Percentiles rank a stretch among this genome's conserved stretches.
Evolutionary conservation across 2,113 vertebrate genomes (phyloP).

Genomic region (Cervus canadensis): DNA sequence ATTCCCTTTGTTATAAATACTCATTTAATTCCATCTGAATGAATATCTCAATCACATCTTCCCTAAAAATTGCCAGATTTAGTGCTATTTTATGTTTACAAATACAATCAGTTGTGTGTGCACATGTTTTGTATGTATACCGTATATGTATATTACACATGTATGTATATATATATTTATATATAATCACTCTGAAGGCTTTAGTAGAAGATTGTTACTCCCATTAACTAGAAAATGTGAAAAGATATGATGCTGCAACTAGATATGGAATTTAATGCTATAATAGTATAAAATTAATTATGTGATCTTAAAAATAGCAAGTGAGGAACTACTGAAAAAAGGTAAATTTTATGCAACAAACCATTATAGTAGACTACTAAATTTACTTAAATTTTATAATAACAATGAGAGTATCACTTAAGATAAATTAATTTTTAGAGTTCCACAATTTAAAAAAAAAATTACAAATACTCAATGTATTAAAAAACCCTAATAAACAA

Average conservation of each 20-base stretch:
- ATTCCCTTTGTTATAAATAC: neutral
- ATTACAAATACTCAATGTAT: neutral
- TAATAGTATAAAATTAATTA: neutral
- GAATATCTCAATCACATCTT: neutral
- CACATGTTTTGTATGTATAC: neutral
- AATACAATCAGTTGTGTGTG: neutral
- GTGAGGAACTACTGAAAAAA: neutral
- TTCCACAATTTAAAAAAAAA: neutral
- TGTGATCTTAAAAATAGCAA: neutral
- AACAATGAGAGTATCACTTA: neutral
- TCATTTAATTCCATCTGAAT: neutral
- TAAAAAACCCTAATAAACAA: neutral
- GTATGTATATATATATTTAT: neutral
- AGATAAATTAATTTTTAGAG: neutral
- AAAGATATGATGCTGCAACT: neutral
- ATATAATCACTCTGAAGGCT: neutral
- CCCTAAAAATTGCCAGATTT: neutral
- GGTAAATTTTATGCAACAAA: neutral
- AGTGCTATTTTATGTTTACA: neutral
- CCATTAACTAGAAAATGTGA: neutral
- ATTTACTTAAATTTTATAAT: neutral
- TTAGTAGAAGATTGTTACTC: neutral
- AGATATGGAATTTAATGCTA: neutral
- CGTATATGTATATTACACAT: neutral
- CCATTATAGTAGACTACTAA: neutral